These are phyloP conservation scores for Nesometra sesokonis DNA, from an alignment of 35 echinoderm and acorn worm genomes.

Conservation along the genomic window DNA sequence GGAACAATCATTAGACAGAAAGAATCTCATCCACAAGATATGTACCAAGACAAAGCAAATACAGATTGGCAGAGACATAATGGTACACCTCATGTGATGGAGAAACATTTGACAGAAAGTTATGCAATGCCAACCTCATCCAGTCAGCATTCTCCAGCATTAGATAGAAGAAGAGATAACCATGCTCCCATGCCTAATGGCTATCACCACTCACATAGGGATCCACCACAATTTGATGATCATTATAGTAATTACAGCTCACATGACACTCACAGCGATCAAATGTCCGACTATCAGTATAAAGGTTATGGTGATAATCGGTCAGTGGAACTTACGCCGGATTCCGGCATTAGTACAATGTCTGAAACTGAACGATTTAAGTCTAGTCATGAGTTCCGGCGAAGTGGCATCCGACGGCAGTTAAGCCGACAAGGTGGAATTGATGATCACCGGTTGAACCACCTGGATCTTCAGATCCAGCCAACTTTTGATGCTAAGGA, in stretches of 20 bases:
- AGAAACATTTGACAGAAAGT: not conserved
- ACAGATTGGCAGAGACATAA: not conserved
- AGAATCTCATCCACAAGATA: not conserved
- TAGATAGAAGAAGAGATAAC: not conserved
- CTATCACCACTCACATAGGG: not conserved
- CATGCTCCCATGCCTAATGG: not conserved
- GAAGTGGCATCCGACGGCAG: slow-evolving; percentile 41
- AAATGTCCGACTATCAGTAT: not conserved
- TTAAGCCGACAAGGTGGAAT: slow-evolving; percentile 62
- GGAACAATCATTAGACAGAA: slow-evolving; percentile 42
- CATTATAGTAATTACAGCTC: not conserved
- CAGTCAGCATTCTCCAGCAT: not conserved
- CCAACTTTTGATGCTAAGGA: not conserved
- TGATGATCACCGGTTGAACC: slow-evolving; percentile 25
- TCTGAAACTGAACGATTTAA: slow-evolving; percentile 72
- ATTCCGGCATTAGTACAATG: slow-evolving; percentile 90
- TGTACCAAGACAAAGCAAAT: not conserved
- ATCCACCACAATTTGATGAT: not conserved
- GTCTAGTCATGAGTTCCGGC: slow-evolving; percentile 20
- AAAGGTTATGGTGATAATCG: slow-evolving; percentile 9
- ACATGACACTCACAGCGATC: not conserved
- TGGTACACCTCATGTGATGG: not conserved
- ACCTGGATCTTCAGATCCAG: slow-evolving; percentile 13
- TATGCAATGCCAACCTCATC: not conserved
- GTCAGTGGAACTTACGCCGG: slow-evolving; percentile 84